Evolutionary conservation across 2,888 invertebrate species (phyloP).

Genomic region (Lathronympha strigana): DNA sequence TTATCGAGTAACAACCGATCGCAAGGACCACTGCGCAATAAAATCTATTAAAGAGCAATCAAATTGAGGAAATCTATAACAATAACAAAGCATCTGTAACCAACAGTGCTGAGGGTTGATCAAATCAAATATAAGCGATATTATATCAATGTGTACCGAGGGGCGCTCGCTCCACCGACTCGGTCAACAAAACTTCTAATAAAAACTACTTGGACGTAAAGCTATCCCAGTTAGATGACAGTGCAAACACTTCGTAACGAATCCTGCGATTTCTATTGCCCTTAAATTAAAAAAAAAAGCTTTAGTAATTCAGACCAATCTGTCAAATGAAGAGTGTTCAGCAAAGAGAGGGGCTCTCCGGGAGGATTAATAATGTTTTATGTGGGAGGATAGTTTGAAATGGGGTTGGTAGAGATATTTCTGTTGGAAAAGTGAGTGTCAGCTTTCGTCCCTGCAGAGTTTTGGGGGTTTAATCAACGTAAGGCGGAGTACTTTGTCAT

Average conservation of each 20-base stretch:
- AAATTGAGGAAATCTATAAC: constrained; percentile 48
- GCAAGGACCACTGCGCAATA: constrained; percentile 12
- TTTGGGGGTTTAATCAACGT: constrained; percentile 36
- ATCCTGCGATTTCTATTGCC: constrained; percentile 69
- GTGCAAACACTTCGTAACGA: constrained; percentile 66
- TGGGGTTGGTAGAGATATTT: constrained; percentile 51
- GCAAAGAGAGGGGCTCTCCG: constrained; percentile 75
- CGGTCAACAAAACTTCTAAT: constrained; percentile 76
- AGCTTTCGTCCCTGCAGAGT: constrained; percentile 38
- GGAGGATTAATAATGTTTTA: constrained; percentile 69
- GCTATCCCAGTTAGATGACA: constrained; percentile 60
- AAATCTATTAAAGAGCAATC: constrained; percentile 45
- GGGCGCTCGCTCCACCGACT: constrained; percentile 65
- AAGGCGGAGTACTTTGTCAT: constrained; percentile 29
- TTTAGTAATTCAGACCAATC: constrained; percentile 80
- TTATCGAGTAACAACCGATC: constrained; percentile 5
- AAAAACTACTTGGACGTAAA: constrained; percentile 76
- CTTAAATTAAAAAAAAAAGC: constrained; percentile 81
- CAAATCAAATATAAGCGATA: constrained; percentile 76
- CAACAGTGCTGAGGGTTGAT: constrained; percentile 57
- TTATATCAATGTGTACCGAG: constrained; percentile 72
- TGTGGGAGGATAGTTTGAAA: constrained; percentile 65
- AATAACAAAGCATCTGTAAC: constrained; percentile 58
- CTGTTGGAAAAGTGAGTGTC: constrained; percentile 40
- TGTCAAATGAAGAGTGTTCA: constrained; percentile 83